Evolutionary conservation across 2,113 vertebrate species (phyloP).

Genomic region (Cacatua alba): DNA sequence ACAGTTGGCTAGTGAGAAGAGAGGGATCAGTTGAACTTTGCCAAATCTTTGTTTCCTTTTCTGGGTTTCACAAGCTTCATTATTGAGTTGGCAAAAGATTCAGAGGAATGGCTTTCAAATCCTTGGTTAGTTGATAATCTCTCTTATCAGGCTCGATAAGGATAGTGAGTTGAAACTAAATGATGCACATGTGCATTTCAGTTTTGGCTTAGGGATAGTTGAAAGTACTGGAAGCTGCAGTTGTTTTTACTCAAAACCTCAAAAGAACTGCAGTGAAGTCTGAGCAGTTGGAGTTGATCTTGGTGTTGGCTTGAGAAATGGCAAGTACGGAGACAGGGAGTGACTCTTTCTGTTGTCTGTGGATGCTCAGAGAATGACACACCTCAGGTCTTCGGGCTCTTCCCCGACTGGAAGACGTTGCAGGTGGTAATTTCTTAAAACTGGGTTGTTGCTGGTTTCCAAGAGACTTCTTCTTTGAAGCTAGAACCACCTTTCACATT

Average conservation of each 20-base stretch:
- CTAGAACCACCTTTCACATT: neutral
- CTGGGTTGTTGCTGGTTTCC: neutral
- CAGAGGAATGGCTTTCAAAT: neutral
- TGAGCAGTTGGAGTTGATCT: neutral
- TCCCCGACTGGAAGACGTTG: neutral
- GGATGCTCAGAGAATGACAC: neutral
- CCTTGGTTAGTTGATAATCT: neutral
- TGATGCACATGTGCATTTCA: neutral
- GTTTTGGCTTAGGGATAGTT: neutral
- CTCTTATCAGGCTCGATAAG: neutral
- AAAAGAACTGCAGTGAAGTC: neutral
- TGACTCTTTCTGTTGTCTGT: neutral
- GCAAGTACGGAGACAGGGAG: fast-evolving
- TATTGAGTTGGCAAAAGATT: neutral
- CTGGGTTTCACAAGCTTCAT: neutral
- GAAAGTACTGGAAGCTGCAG: neutral
- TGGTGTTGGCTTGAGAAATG: neutral
- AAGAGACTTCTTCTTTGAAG: neutral
- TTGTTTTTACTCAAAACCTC: neutral
- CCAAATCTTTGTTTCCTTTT: constrained; percentile 18
- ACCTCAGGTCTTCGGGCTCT: neutral
- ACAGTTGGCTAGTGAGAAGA: neutral
- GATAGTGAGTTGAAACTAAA: neutral
- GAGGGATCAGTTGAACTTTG: neutral
- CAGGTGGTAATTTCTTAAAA: neutral